These are phyloP conservation scores for Acronicta psi DNA, from an alignment of 2,888 invertebrate species.

Conservation along the genomic window DNA sequence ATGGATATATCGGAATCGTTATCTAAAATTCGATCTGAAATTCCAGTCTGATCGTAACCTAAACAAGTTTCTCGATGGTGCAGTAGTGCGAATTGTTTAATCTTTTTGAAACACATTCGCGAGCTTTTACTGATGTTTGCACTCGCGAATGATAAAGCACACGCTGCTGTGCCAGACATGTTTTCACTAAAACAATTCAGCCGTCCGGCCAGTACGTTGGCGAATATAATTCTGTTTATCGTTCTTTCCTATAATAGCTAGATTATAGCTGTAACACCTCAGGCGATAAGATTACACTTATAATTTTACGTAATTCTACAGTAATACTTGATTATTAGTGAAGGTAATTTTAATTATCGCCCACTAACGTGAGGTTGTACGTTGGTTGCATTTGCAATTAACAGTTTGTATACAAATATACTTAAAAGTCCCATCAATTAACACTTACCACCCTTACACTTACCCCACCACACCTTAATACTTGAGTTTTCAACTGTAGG, in stretches of 20 bases:
- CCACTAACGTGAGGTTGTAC: conserved; percentile 3
- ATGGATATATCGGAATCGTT: conserved; percentile 36
- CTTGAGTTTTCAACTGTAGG: conserved; percentile 16
- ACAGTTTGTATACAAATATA: conserved; percentile 2
- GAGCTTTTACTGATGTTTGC: conserved; percentile 75
- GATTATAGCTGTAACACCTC: conserved; percentile 28
- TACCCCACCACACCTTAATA: conserved; percentile 3
- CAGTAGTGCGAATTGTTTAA: conserved; percentile 69
- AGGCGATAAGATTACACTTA: conserved; percentile 36
- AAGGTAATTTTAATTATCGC: conserved; percentile 26
- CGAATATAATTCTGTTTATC: conserved; percentile 62
- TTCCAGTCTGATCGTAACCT: conserved; percentile 49
- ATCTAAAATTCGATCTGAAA: conserved; percentile 45
- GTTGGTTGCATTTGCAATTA: neutral
- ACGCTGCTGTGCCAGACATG: conserved; percentile 69
- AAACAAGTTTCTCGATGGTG: conserved; percentile 58
- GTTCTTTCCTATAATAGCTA: conserved; percentile 56
- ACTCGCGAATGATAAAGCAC: conserved; percentile 80
- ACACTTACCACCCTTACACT: too few species aligned
- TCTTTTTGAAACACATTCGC: conserved; percentile 66
- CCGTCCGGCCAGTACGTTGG: conserved; percentile 50
- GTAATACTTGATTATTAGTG: conserved; percentile 12
- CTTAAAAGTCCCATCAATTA: conserved; percentile 17
- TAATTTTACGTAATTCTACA: conserved; percentile 24
- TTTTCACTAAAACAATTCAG: conserved; percentile 72